Base-by-base conservation (phyloP, 2,888 invertebrate species). In the Pristionchus arcanus region DNA sequence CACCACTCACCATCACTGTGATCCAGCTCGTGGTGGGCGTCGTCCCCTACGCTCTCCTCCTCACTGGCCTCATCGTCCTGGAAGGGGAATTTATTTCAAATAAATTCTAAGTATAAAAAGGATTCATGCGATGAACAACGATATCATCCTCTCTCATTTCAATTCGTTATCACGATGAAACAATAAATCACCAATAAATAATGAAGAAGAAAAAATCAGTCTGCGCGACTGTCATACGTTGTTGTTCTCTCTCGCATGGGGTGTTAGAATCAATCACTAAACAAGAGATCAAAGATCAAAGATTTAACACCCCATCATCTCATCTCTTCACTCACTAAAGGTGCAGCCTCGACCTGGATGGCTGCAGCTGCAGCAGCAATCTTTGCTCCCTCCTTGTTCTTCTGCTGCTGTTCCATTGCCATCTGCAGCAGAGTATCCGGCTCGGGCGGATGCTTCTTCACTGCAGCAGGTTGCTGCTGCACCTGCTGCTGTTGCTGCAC, bases 391-490 rank as follows among this genome's bases (percentile, higher is more conserved):
- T 87, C 28, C n/a, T 66, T 85, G 63, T 85, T 66, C 31, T 59
- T 15, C 85, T 86, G 31, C 49, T 87, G 66, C 49, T 66, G 42
- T 19, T 87, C 87, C 87, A 87, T 42, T 16, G 87, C 87, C 55
- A 87, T 66, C 87, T 66, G 66, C 49, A 87, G 87, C 42, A 87
- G 87, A 28, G 11, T 28, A 13, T 87, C 87, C 21, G 87, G 87
- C 68, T 66, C 66, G 66, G 87, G 87, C 21, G 87, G 87, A 28
- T 87, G 87, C 87, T 87, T 87, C 87, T 87, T 87, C 86, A 2
- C 63, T 15, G 66, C 53, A 55, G 49, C 37, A 25, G 21, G 42
- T 25, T 68, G 68, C 31, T 59, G 59, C 59, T 59, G 59, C 59
- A 59, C 5, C 66, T n/a, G n/a, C 11, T 74, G 59, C 66, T n/a